These are phyloP conservation scores for Drosophila mimica DNA, from an alignment of 2,888 invertebrate genomes.

Conservation along the genomic window DNA sequence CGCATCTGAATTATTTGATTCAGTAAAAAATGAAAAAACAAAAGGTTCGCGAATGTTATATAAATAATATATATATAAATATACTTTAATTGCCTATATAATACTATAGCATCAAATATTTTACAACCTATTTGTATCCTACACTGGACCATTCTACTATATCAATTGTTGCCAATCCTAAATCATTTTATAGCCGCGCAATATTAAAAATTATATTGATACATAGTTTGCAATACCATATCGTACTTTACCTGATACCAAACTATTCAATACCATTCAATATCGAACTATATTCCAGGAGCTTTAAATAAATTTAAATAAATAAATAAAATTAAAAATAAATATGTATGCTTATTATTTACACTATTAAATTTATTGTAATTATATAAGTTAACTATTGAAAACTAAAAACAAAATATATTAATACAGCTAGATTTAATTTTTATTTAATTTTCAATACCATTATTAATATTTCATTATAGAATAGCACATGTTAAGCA, in stretches of 20 bases:
- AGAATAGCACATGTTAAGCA: not conserved
- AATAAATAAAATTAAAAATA: too few relatives aligned
- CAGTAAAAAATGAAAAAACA: not conserved
- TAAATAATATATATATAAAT: too few relatives aligned
- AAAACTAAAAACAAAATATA: not conserved
- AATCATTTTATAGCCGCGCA: not conserved
- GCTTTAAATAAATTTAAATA: too few relatives aligned
- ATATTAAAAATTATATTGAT: not conserved
- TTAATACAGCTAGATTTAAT: not conserved
- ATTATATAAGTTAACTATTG: not conserved
- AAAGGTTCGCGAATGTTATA: not conserved
- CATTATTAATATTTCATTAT: too few relatives aligned
- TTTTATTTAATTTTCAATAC: not conserved
- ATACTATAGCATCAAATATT: not conserved
- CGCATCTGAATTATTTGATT: not conserved
- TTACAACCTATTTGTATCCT: not conserved
- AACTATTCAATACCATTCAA: not conserved
- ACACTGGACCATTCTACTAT: not conserved
- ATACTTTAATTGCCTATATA: not conserved
- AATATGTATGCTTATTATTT: too few relatives aligned
- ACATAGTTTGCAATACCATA: not conserved
- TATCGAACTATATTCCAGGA: too few relatives aligned
- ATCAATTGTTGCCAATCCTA: not conserved
- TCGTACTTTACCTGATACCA: too few relatives aligned
- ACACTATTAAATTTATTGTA: too few relatives aligned